Evolutionary conservation across 2,888 invertebrate species (phyloP).

Genomic region (Microctonus hyperodae): DNA sequence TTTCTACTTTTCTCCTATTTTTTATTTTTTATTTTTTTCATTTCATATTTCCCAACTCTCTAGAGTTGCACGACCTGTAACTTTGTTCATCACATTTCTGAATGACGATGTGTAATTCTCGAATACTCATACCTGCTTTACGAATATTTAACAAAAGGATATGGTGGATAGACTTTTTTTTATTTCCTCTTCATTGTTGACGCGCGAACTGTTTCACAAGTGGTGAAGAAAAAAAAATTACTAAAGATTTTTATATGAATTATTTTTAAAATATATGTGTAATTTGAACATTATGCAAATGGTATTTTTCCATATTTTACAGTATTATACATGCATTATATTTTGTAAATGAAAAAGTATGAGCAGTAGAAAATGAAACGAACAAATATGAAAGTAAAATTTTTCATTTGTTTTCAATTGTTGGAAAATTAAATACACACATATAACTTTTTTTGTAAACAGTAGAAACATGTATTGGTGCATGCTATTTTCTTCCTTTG

Average conservation of each 20-base stretch:
- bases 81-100: neutral
- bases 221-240: neutral
- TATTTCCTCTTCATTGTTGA: conserved; percentile 22
- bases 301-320: no score
- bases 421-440: neutral
- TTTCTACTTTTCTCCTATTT: neutral
- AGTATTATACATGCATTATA: no score
- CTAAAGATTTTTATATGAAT: no score
- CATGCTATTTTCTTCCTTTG: neutral
- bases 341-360: no score
- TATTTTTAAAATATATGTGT: no score
- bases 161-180: conserved; percentile 23
- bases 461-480: no score
- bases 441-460: no score
- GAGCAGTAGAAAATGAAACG: no score
- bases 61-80: conserved; percentile 10
- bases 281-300: no score
- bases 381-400: neutral
- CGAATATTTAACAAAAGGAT: conserved; percentile 21
- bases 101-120: neutral
- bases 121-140: neutral
- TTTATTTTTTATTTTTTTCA: neutral
- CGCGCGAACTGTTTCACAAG: no score
- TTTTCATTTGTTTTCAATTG: neutral
- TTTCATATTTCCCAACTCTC: neutral